Percentiles rank a stretch among this genome's conserved stretches.
phyloP scores from a whole-genome alignment of 2,797 vertebrate species.

The Cryptoprocta ferox region DNA sequence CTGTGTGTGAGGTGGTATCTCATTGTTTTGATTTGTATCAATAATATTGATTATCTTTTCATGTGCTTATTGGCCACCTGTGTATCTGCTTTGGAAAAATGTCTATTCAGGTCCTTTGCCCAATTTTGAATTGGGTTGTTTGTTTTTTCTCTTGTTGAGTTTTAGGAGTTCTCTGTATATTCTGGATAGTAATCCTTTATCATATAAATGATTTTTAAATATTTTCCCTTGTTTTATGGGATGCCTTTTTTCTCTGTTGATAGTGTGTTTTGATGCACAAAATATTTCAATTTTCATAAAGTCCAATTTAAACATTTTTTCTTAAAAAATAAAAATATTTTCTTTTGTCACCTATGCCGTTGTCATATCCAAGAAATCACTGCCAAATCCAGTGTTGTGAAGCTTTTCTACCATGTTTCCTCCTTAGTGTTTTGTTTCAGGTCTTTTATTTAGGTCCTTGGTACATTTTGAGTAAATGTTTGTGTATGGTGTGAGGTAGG shows the following conservation, averaged over 20 bases:
- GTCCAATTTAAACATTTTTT: neutral
- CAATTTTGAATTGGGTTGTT: neutral
- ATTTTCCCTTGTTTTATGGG: neutral
- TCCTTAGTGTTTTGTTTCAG: neutral
- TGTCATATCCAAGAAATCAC: neutral
- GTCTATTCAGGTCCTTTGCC: neutral
- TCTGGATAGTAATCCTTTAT: neutral
- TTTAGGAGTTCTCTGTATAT: neutral
- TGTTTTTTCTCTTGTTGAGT: neutral
- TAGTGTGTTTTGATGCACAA: neutral
- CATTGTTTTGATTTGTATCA: neutral
- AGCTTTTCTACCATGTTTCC: neutral
- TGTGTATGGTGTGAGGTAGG: neutral
- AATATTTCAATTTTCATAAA: neutral
- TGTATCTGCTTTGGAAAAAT: neutral
- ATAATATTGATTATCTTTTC: neutral
- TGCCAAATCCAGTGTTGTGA: neutral
- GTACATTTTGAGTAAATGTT: neutral
- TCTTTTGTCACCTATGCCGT: neutral
- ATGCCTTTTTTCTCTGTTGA: neutral
- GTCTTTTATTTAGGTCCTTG: neutral
- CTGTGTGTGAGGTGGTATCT: neutral
- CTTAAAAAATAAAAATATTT: neutral
- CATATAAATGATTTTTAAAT: neutral
- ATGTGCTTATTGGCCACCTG: neutral